A percentile compares a stretch with the other conserved stretches of the same genome.
Conservation (phyloP, 2,113 vertebrate species). For the Urocitellus parryii region DNA sequence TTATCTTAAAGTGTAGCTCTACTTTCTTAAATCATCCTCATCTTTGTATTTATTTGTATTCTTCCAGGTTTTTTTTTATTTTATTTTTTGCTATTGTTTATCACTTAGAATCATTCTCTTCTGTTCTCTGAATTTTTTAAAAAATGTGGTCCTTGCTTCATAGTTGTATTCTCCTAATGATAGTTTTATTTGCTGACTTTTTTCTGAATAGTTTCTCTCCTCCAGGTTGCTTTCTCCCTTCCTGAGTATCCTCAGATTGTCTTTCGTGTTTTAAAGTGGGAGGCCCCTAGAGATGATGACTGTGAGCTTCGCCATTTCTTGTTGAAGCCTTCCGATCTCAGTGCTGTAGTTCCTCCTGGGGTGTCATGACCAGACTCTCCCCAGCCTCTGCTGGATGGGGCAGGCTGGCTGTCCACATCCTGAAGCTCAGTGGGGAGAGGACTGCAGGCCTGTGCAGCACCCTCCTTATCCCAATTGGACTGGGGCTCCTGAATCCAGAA, state of each 20-base stretch:
- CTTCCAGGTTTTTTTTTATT: neutral
- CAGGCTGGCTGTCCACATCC: fast-evolving
- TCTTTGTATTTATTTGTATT: neutral
- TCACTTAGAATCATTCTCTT: neutral
- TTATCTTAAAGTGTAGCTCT: neutral
- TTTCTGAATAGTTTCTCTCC: neutral
- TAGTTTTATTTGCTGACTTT: neutral
- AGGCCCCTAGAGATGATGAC: neutral
- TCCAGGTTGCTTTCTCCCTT: neutral
- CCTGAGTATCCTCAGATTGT: neutral
- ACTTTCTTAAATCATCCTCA: neutral
- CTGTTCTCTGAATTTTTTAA: neutral
- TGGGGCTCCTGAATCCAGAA: neutral
- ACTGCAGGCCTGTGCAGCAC: neutral
- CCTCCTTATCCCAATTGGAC: neutral
- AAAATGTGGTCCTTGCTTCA: neutral
- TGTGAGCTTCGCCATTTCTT: neutral
- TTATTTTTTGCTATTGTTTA: neutral
- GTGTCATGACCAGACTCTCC: no score
- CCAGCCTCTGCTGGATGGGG: no score
- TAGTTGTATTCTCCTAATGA: neutral
- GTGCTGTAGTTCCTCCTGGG: neutral
- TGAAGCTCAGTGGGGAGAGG: neutral
- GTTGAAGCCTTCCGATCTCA: neutral
- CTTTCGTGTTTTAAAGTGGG: neutral